Percentiles rank a stretch among this genome's conserved stretches.
Conservation (phyloP, 64 coral and sea anemone species). For the Dendrophyllia cribrosa region DNA sequence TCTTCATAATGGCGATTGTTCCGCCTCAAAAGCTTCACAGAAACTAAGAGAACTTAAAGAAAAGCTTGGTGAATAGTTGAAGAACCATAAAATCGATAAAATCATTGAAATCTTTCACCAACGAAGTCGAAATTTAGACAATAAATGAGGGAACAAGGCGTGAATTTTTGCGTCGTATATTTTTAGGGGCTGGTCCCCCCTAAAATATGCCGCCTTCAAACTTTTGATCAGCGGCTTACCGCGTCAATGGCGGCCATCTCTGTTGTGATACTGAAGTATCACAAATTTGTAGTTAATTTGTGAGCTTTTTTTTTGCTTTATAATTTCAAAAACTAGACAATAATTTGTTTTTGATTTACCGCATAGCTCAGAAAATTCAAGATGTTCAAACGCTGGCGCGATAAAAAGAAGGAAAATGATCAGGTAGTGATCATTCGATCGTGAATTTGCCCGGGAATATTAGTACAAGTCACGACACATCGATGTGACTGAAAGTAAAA, state of each 20-base stretch:
- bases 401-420: slow-evolving; percentile 69
- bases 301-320: background rate
- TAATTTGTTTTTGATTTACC: background rate
- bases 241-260: slow-evolving; percentile 33
- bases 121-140: background rate
- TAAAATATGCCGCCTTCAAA: slow-evolving; percentile 4
- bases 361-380: slow-evolving; percentile 13
- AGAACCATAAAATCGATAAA: background rate
- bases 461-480: background rate
- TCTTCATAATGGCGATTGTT: background rate
- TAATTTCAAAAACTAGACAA: background rate
- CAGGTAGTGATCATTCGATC: slow-evolving; percentile 3
- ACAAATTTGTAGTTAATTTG: background rate
- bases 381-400: slow-evolving; percentile 84
- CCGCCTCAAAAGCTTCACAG: background rate
- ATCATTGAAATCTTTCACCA: background rate
- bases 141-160: background rate
- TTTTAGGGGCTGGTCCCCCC: slow-evolving; percentile 71
- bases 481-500: background rate
- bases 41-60: background rate
- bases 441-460: background rate
- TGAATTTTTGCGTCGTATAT: background rate
- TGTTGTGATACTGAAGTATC: slow-evolving; percentile 18
- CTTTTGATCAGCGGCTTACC: slow-evolving; percentile 43
- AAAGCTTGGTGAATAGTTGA: background rate